Conservation (phyloP, 2,113 vertebrate genomes). For the Ciconia boyciana region DNA sequence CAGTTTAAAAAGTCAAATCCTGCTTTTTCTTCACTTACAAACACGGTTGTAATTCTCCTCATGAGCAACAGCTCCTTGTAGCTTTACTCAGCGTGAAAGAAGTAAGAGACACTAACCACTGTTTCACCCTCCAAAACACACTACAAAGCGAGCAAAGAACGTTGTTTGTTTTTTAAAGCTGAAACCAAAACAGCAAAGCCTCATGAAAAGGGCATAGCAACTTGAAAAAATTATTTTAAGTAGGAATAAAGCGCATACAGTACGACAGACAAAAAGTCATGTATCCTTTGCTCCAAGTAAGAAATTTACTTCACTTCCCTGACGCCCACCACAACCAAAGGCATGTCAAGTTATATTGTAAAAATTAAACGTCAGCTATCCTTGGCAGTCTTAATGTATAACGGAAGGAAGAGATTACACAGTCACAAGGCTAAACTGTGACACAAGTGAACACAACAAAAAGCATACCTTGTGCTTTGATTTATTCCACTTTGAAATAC, state of each 20-base stretch:
- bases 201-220: background rate
- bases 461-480: background rate
- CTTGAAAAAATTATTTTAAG: background rate
- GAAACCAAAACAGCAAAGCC: background rate
- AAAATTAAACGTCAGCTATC: background rate
- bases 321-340: accelerated
- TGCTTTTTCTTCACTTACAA: background rate
- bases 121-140: background rate
- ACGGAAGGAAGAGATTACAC: background rate
- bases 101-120: background rate
- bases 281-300: background rate
- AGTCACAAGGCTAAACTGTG: background rate
- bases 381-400: background rate
- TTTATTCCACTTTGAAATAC: background rate
- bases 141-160: background rate
- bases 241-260: background rate
- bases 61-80: background rate
- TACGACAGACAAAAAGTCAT: background rate
- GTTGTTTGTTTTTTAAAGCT: background rate
- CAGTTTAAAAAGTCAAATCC: background rate
- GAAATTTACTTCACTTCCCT: background rate
- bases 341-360: background rate
- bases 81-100: background rate
- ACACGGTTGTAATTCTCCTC: background rate
- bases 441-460: background rate